Evolutionary conservation across 2,888 invertebrate genomes (phyloP).

Genomic region (Opisthograptis luteolata): DNA sequence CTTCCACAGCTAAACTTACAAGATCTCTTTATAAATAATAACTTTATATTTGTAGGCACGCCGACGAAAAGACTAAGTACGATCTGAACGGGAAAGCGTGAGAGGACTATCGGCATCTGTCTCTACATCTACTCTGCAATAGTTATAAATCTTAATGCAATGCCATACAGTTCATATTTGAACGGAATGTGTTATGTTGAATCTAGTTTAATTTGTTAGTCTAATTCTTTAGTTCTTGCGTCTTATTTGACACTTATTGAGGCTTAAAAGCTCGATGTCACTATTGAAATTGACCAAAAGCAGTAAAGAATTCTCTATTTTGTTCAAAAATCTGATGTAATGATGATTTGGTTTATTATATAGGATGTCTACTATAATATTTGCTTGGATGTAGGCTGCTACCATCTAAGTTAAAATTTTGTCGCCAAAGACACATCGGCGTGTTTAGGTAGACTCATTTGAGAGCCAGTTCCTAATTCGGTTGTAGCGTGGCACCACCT

Average conservation of each 20-base stretch:
- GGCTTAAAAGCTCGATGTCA: not conserved
- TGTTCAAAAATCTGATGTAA: no score
- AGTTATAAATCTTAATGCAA: slow-evolving; percentile 39
- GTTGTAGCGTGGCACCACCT: no score
- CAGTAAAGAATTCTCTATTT: no score
- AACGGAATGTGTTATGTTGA: slow-evolving; percentile 28
- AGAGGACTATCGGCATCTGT: slow-evolving; percentile 38
- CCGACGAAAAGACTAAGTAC: slow-evolving; percentile 72
- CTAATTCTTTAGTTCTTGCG: slow-evolving; percentile 18
- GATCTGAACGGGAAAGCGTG: slow-evolving; percentile 73
- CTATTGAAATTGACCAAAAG: not conserved
- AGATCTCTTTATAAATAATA: slow-evolving; percentile 26
- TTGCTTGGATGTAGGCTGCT: no score
- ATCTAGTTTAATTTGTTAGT: slow-evolving; percentile 26
- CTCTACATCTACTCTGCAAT: slow-evolving; percentile 32
- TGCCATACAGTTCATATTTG: slow-evolving; percentile 38
- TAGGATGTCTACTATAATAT: no score
- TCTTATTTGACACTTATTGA: not conserved
- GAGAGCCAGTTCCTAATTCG: no score
- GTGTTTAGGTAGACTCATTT: no score
- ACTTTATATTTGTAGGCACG: slow-evolving; percentile 67
- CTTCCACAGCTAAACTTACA: slow-evolving; percentile 2
- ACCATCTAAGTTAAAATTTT: no score
- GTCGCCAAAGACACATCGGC: no score
- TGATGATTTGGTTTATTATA: no score